phyloP scores from a whole-genome alignment of 2,113 vertebrate genomes.

The Tragelaphus strepsiceros region DNA sequence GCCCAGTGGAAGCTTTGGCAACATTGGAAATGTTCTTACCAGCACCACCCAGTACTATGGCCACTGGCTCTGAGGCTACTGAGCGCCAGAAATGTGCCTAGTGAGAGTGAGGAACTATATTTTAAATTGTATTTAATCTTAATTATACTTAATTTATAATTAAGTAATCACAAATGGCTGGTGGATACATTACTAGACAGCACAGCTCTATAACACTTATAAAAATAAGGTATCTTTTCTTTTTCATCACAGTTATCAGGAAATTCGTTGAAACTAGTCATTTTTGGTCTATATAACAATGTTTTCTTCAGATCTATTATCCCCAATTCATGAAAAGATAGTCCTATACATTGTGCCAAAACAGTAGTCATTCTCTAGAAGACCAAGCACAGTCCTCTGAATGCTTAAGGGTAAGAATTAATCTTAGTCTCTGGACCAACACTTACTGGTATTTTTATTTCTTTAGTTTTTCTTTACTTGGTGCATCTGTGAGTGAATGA shows the following conservation, averaged over 20 bases:
- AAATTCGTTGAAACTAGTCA: neutral
- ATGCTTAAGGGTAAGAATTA: neutral
- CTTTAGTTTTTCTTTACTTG: neutral
- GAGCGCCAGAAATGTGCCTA: neutral
- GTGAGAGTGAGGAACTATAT: neutral
- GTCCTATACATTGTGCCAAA: neutral
- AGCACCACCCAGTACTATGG: neutral
- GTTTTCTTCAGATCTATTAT: neutral
- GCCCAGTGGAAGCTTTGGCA: neutral
- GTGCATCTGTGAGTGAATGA: neutral
- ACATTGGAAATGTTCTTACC: neutral
- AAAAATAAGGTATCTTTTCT: neutral
- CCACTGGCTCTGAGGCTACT: neutral
- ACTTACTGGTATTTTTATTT: neutral
- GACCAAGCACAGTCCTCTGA: neutral
- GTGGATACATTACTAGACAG: neutral
- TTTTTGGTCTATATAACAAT: neutral
- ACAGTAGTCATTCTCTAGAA: neutral
- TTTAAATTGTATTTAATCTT: neutral
- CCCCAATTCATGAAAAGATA: neutral
- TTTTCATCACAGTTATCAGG: neutral
- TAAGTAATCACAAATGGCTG: neutral
- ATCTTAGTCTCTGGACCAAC: neutral
- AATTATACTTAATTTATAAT: neutral
- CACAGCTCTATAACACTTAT: neutral